Evolutionary conservation across 2,797 vertebrate species (phyloP).

Genomic region (Telmatherina bonti): DNA sequence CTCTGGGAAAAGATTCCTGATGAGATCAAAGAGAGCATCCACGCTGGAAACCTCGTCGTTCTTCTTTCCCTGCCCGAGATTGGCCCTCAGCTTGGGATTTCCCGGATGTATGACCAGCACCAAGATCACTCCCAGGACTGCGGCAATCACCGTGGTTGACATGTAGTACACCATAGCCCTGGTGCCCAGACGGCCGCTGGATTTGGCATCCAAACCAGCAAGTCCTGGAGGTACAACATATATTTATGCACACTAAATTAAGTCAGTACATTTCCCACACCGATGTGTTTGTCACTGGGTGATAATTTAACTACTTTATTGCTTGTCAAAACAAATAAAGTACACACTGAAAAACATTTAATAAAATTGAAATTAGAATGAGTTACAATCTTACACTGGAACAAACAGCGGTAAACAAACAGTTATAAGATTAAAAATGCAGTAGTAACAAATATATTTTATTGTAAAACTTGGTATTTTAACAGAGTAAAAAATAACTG

Average conservation of each 20-base stretch:
- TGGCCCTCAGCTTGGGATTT: conserved; percentile 94
- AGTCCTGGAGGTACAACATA: conserved; percentile 82
- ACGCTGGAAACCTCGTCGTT: conserved; percentile 97
- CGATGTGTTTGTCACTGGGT: too few species aligned
- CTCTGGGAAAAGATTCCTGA: conserved; percentile 97
- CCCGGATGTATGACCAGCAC: conserved; percentile 95
- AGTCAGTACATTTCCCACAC: too few species aligned
- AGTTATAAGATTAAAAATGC: background rate
- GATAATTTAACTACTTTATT: background rate
- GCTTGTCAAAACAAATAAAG: background rate
- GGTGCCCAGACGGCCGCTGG: conserved; percentile 94
- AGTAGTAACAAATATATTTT: background rate
- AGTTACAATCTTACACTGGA: too few species aligned
- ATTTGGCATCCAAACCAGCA: conserved; percentile 96
- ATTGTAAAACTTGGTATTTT: background rate
- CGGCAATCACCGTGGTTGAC: conserved; percentile 96
- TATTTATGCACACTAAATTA: background rate
- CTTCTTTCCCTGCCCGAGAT: conserved; percentile 93
- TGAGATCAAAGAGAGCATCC: conserved; percentile 96
- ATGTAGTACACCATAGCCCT: conserved; percentile 99
- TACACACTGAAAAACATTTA: background rate
- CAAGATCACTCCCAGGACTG: conserved; percentile 91
- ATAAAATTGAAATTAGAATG: background rate
- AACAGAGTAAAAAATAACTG: too few species aligned
- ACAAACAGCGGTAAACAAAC: background rate